These are phyloP conservation scores for Leptopilina drosophilae DNA, from an alignment of 2,888 invertebrate species.

Conservation along the genomic window DNA sequence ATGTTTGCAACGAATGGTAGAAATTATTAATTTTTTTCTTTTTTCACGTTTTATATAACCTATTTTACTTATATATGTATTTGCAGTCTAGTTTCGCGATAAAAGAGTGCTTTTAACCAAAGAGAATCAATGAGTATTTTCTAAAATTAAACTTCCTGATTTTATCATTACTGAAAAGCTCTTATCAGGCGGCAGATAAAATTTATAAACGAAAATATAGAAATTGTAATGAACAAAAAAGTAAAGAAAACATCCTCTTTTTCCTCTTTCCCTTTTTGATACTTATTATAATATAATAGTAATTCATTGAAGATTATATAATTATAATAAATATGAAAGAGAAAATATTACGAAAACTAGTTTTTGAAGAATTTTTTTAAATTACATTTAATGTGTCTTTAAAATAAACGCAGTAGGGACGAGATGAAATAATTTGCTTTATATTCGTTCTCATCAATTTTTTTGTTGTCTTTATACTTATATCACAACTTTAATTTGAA, in stretches of 20 bases:
- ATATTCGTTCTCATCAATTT: not conserved
- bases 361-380: no score
- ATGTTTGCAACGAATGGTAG: no score
- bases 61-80: no score
- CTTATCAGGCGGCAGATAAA: conserved; percentile 7
- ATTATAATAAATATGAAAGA: no score
- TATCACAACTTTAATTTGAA: not conserved
- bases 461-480: not conserved
- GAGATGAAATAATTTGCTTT: conserved; percentile 9
- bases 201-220: conserved; percentile 2
- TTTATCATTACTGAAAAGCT: not conserved
- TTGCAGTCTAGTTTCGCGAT: no score
- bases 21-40: not conserved
- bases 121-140: not conserved
- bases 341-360: no score
- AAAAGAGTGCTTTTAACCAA: no score
- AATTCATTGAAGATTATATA: no score
- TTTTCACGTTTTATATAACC: no score
- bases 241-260: no score
- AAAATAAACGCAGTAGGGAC: not conserved
- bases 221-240: not conserved
- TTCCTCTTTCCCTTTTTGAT: not conserved
- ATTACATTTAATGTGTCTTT: no score
- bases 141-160: conserved; percentile 18
- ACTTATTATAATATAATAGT: no score